These are phyloP conservation scores for Emys orbicularis DNA, from an alignment of 2,797 vertebrate species.

Conservation along the genomic window DNA sequence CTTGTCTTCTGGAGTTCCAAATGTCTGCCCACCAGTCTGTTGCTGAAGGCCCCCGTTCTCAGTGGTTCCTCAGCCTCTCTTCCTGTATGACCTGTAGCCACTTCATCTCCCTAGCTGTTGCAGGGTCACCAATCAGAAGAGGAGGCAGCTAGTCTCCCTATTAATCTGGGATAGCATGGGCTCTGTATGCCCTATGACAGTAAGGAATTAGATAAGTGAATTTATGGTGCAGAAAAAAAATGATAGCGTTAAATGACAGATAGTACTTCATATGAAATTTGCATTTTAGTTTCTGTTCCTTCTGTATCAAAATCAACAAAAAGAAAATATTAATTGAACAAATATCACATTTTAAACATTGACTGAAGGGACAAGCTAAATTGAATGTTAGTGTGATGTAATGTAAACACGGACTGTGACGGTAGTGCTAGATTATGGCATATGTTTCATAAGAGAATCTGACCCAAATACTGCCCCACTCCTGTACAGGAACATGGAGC, in stretches of 20 bases:
- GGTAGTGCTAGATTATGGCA: background rate
- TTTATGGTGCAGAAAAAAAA: background rate
- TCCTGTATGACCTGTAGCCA: background rate
- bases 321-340: background rate
- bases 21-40: background rate
- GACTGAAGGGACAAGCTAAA: background rate
- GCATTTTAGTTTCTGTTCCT: background rate
- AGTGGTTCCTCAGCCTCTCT: background rate
- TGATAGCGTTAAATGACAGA: background rate
- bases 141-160: background rate
- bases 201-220: background rate
- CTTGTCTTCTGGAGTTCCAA: too few relatives aligned
- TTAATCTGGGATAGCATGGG: background rate
- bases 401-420: background rate
- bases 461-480: accelerated
- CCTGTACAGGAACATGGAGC: background rate
- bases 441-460: background rate
- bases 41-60: background rate
- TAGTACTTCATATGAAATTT: background rate
- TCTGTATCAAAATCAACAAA: background rate
- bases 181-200: background rate
- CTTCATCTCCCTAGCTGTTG: background rate
- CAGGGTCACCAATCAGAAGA: background rate
- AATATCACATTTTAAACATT: background rate
- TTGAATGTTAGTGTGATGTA: background rate